A percentile compares a stretch with the other conserved stretches of the same genome.
phyloP scores from a whole-genome alignment of 2,888 invertebrate species.

The Caenorhabditis panamensis region DNA sequence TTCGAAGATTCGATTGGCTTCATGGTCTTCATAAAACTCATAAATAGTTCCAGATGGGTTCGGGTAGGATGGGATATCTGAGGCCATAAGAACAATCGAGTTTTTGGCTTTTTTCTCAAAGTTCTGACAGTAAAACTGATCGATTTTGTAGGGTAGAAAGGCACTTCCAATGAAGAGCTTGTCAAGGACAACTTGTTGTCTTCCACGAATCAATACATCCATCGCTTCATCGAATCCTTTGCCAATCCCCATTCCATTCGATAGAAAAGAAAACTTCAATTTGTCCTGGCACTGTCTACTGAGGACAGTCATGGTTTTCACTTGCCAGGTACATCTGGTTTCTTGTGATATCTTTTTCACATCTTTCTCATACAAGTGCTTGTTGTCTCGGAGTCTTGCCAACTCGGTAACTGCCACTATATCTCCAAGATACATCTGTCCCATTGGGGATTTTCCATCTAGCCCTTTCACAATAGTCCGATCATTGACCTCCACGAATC shows the following conservation, averaged over 20 bases:
- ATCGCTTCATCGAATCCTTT: constrained; percentile 42
- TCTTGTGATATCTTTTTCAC: no score
- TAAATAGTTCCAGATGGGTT: constrained; percentile 27
- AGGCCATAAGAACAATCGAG: not conserved
- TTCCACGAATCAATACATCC: constrained; percentile 15
- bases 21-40: not conserved
- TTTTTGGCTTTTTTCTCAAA: not conserved
- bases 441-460: not conserved
- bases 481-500: constrained; percentile 14
- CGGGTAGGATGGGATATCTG: constrained; percentile 6
- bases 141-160: constrained; percentile 6
- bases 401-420: constrained; percentile 24
- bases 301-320: not conserved
- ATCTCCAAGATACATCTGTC: constrained; percentile 25
- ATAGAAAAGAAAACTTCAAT: constrained; percentile 15
- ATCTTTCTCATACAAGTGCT: no score
- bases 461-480: not conserved
- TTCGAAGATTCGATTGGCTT: constrained; percentile 8
- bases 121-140: not conserved
- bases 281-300: not conserved
- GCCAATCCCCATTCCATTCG: constrained; percentile 22
- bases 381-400: not conserved
- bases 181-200: not conserved
- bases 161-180: constrained; percentile 11
- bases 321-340: not conserved